Base-by-base conservation (phyloP, 2,113 vertebrate species). In the Myotis brandtii region DNA sequence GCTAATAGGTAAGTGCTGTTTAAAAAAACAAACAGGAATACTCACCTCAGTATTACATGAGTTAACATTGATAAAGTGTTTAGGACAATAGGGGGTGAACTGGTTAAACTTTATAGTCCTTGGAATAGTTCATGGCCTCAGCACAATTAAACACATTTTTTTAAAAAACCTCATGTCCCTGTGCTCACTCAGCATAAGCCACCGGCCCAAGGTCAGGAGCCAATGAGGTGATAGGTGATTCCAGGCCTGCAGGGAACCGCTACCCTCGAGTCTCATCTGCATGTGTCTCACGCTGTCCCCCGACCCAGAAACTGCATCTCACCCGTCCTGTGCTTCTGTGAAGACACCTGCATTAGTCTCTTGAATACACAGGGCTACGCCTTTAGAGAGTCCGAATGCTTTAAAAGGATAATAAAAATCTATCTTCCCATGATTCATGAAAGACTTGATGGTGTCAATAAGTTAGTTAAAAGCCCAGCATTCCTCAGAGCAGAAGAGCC, bases 91-190 rank as follows among this genome's bases (percentile, higher is more conserved):
- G 75, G 5, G 13, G 43, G 3, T 27, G 76, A 91, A 72, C 2
- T 73, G 86, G 50, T 54, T 76, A 80, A 27, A 76, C 32, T 91
- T 91, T 52, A 73, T 40, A 40, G 21, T 75, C 48, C 62, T 92
- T n/a, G 64, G 6, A 91, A 56, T 0, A 75, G 73, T 23, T 50
- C 32, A 70, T 14, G 27, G 30, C 40, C 34, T 21, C 32, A 25
- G 52, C 34, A 96, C 14, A 89, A 62, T 59, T 34, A 94, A 89
- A 72, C 54, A 79, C 37, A 27, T 73, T 73, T 73, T 67, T 67
- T 67, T 18, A 32, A 82, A 82, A 86, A 64, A n/a, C 7, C 25
- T 59, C 32, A 37, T 7, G 11, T 52, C 48, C 32, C 27, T 84
- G n/a, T 93, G 56, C 32, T 43, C 54, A 75, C 56, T 73, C 23